A percentile compares a stretch with the other conserved stretches of the same genome.
Evolutionary conservation across 2,888 invertebrate species (phyloP).

Genomic region (Deilephila elpenor): DNA sequence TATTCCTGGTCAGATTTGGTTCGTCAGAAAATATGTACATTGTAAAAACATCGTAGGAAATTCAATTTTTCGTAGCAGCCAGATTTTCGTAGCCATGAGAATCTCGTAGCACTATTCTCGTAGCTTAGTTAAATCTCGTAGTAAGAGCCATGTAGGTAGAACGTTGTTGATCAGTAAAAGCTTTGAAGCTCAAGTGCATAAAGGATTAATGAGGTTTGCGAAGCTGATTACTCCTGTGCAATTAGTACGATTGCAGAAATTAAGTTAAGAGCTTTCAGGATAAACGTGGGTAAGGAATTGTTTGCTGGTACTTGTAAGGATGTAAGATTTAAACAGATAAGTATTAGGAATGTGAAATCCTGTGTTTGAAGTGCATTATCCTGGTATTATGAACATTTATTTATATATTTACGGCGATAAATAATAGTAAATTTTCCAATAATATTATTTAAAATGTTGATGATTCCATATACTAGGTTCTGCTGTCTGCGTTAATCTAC

Average conservation of each 20-base stretch:
- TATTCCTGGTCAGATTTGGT: no score
- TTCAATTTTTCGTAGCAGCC: not conserved
- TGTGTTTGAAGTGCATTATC: no score
- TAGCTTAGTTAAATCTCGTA: not conserved
- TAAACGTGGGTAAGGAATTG: not conserved
- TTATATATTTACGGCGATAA: no score
- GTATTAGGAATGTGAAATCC: no score
- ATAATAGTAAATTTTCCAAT: no score
- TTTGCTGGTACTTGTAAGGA: not conserved
- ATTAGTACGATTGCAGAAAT: conserved; percentile 2
- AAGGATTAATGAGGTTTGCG: not conserved
- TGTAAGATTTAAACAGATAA: no score
- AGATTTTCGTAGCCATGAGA: not conserved
- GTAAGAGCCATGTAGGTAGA: not conserved
- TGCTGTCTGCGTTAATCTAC: no score
- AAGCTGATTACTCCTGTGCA: not conserved
- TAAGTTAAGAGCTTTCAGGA: not conserved
- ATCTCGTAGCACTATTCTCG: not conserved
- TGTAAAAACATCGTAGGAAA: not conserved
- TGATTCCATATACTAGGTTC: no score
- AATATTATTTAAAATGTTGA: no score
- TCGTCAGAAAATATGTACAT: no score
- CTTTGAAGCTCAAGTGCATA: conserved; percentile 3
- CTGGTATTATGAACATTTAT: no score
- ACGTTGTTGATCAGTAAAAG: conserved; percentile 5